Evolutionary conservation across 2,113 vertebrate genomes (phyloP).

Genomic region (Ceyx melanurus): DNA sequence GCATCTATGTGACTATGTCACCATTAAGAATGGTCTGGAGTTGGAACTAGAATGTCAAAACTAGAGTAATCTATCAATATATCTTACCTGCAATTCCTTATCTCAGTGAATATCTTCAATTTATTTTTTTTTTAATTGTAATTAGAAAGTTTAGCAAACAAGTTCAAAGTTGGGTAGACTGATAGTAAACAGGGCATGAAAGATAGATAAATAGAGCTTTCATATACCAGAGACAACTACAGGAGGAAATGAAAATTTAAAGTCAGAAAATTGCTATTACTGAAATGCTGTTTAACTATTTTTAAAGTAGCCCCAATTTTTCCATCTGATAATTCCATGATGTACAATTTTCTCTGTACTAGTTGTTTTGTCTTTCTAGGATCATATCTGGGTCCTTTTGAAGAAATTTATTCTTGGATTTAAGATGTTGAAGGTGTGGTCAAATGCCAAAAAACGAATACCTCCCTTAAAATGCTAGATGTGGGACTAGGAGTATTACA

Average conservation of each 20-base stretch:
- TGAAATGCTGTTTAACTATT: not conserved
- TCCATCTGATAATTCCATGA: not conserved
- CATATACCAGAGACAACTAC: not conserved
- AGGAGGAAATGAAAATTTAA: slow-evolving; percentile 9
- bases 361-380: not conserved
- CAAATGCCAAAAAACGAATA: not conserved
- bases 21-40: not conserved
- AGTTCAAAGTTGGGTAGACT: not conserved
- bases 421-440: not conserved
- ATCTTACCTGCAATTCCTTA: not conserved
- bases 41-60: not conserved
- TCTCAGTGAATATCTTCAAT: not conserved
- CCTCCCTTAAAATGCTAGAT: not conserved
- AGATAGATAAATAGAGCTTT: not conserved
- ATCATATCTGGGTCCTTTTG: not conserved
- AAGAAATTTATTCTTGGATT: not conserved
- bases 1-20: not conserved
- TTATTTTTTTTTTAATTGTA: not conserved
- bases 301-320: not conserved
- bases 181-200: not conserved
- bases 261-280: not conserved
- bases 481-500: not conserved
- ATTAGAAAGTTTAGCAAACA: not conserved
- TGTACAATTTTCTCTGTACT: not conserved
- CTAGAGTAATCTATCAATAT: not conserved